Evolutionary conservation across 2,888 invertebrate species (phyloP).

Genomic region (Nymphalis urticae): DNA sequence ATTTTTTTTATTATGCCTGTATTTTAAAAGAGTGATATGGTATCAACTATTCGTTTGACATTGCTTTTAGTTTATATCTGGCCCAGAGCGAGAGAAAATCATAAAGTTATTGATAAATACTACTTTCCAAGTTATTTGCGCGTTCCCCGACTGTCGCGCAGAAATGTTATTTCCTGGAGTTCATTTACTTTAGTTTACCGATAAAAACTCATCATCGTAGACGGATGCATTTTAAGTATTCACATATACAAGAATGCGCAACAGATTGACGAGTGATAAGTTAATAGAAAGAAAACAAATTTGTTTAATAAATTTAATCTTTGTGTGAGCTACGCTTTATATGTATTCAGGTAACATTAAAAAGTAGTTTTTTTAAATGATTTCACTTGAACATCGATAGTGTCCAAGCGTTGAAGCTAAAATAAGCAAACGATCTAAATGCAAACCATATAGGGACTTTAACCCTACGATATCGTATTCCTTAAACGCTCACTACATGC

Average conservation of each 20-base stretch:
- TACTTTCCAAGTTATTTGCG: not conserved
- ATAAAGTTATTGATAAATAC: not conserved
- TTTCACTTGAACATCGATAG: slow-evolving; percentile 2
- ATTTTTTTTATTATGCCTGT: no score
- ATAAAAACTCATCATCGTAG: no score
- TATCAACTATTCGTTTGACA: no score
- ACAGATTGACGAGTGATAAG: no score
- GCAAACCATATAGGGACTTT: slow-evolving; percentile 62
- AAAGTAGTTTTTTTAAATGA: not conserved
- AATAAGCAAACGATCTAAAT: slow-evolving; percentile 68
- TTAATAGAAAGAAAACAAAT: no score
- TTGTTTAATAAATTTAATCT: no score
- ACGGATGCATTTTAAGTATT: no score
- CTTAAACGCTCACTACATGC: slow-evolving; percentile 60
- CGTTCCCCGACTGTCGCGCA: not conserved
- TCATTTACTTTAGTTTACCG: not conserved
- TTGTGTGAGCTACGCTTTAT: no score
- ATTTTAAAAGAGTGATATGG: no score
- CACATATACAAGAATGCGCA: no score
- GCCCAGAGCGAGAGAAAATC: not conserved
- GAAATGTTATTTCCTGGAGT: not conserved
- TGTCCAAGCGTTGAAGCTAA: slow-evolving; percentile 47
- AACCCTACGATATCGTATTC: slow-evolving; percentile 63
- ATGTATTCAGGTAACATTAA: no score
- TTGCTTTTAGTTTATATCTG: not conserved